Base-by-base conservation (phyloP, 2,797 vertebrate genomes). In the Thunnus albacares region DNA sequence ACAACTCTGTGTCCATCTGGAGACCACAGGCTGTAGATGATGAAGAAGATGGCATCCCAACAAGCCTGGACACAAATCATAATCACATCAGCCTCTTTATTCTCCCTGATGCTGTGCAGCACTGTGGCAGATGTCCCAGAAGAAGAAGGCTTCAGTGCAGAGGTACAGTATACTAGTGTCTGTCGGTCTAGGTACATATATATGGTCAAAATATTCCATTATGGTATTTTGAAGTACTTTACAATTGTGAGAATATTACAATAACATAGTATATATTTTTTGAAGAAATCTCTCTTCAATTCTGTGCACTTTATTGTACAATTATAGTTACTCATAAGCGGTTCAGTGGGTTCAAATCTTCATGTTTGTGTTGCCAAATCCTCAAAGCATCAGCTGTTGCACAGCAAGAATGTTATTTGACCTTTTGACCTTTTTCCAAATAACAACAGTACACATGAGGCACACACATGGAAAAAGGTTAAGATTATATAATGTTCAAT, bases 141-240 rank as follows among this genome's bases (percentile, higher is more conserved):
- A 12, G 89, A 92, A 1, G 89, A 87, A 10, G 49, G 18, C 43
- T 73, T 94, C 82, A 91, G 68, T 57, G 90, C 91, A 4, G 93
- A 95, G 93, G 94, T 95, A 85, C 24, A 22, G 9, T 14, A 18
- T 18, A 6, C 6, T 20, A 4, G 18, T 24, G 24, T 58, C 30
- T 28, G 11, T 22, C 13, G 41, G 49, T 67, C 35, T 11, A 13
- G n/a, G 1, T 6, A 6, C 60, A 9, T 28, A 3, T 8, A 41
- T 2, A 56, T 24, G 2, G 4, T 49, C 28, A 5, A 12, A 20
- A 8, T 14, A 3, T 38, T 22, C 0, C 1, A 0, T 2, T 51
- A 30, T 45, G 1, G 0, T 18, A 18, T 26, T 49, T 28, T 1
- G 5, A 3, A 26, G 26, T 24, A 13, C 4, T 75, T 26, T 18